A percentile compares a stretch with the other conserved stretches of the same genome.
These are phyloP conservation scores for Dryas iulia DNA, from an alignment of 1,140 invertebrate species.

Conservation along the genomic window DNA sequence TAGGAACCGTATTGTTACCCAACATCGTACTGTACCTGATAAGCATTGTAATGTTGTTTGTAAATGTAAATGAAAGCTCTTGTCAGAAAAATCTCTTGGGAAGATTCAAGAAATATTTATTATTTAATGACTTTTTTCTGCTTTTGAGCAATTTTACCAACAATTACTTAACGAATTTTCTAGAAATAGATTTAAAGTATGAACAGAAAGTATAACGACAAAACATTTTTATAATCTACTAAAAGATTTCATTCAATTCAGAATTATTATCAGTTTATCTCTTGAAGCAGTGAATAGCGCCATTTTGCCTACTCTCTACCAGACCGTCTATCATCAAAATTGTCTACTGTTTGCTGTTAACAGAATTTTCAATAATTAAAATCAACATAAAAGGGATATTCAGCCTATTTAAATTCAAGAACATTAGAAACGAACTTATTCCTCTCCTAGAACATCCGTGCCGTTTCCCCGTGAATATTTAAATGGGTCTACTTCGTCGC, in stretches of 20 bases:
- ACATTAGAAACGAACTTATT: neutral
- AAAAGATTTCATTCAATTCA: no score
- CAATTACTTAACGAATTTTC: no score
- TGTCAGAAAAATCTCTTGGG: neutral
- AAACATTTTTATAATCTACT: no score
- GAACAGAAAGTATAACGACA: no score
- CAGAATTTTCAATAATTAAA: neutral
- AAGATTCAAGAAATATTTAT: neutral
- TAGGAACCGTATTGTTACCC: conserved; percentile 15
- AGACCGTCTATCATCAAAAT: no score
- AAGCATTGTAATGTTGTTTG: conserved; percentile 18
- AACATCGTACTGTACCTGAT: conserved; percentile 18
- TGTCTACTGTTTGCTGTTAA: neutral
- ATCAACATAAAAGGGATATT: neutral
- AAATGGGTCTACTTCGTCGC: conserved; percentile 24
- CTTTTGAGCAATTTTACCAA: no score
- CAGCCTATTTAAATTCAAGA: neutral
- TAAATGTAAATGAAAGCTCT: conserved; percentile 19
- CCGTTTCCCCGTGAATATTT: conserved; percentile 29
- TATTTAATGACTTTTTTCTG: no score
- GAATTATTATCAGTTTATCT: no score
- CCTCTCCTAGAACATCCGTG: neutral
- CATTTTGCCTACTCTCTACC: no score
- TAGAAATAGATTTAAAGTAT: no score
- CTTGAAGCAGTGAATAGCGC: no score